These are phyloP conservation scores for Amorpha juglandis DNA, from an alignment of 2,888 invertebrate genomes.

Conservation along the genomic window DNA sequence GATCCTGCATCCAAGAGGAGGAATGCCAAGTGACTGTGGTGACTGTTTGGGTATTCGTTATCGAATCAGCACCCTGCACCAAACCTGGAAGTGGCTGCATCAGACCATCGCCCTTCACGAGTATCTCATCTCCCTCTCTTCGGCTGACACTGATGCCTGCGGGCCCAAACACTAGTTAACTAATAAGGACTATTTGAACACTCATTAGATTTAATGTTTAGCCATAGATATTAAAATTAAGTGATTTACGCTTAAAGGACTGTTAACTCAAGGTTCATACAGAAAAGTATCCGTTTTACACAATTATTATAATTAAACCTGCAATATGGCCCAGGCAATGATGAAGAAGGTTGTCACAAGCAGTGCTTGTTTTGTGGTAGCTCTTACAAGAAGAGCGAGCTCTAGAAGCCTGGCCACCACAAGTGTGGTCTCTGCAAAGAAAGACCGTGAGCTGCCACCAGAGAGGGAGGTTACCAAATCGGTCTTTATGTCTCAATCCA, in stretches of 20 bases:
- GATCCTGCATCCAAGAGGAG: conserved; percentile 82
- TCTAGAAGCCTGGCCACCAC: conserved; percentile 62
- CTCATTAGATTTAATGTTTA: conserved; percentile 49
- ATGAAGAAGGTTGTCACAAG: conserved; percentile 71
- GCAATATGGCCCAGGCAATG: conserved; percentile 78
- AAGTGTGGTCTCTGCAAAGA: conserved; percentile 56
- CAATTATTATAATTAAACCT: conserved; percentile 39
- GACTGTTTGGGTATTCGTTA: conserved; percentile 95
- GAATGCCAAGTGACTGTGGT: conserved; percentile 88
- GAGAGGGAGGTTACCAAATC: conserved; percentile 89
- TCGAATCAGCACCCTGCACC: conserved; percentile 94
- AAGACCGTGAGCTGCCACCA: conserved; percentile 58
- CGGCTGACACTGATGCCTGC: conserved; percentile 87
- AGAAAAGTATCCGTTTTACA: conserved; percentile 75
- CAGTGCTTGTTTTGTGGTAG: conserved; percentile 69
- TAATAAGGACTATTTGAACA: conserved; percentile 56
- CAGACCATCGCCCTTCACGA: conserved; percentile 95
- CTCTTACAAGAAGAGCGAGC: conserved; percentile 69
- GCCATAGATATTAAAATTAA: conserved; percentile 35
- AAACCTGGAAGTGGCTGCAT: conserved; percentile 98
- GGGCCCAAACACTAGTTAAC: conserved; percentile 60
- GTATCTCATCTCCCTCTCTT: conserved; percentile 91
- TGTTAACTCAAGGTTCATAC: conserved; percentile 71
- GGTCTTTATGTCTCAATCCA: conserved; percentile 96
- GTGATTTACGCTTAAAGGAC: conserved; percentile 66